These are phyloP conservation scores for Biston betularia DNA, from an alignment of 2,888 invertebrate species.

Conservation along the genomic window DNA sequence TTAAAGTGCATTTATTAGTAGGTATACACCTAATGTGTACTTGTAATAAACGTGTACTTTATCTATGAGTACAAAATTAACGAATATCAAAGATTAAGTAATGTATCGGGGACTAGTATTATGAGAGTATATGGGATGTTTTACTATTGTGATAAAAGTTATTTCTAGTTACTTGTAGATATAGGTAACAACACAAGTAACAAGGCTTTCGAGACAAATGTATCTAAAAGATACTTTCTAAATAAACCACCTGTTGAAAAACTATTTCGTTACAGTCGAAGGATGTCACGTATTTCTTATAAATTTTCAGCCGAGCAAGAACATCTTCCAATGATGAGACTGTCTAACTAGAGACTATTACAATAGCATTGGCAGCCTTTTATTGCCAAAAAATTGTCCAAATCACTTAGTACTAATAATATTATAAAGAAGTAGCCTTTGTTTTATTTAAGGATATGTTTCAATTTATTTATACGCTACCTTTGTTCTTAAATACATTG, in stretches of 20 bases:
- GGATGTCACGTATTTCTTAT: conserved; percentile 17
- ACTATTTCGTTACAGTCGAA: conserved; percentile 9
- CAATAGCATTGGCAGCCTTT: no score
- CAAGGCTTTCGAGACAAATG: neutral
- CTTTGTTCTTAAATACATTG: no score
- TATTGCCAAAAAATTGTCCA: no score
- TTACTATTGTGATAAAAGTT: neutral
- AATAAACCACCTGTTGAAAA: conserved; percentile 18
- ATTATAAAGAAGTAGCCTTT: no score
- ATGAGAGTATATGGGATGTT: neutral
- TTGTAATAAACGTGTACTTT: no score
- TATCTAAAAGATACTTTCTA: conserved; percentile 1
- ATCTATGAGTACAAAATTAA: neutral
- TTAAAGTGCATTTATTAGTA: no score
- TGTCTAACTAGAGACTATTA: neutral
- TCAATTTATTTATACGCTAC: no score
- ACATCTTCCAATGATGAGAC: neutral
- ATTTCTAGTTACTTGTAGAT: neutral
- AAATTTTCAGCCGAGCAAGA: neutral
- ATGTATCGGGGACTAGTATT: neutral
- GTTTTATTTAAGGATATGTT: no score
- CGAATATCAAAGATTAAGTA: no score
- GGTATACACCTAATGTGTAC: no score
- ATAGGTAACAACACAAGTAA: neutral
- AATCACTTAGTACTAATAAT: no score